Base-by-base conservation (phyloP, 2,113 vertebrate species). In the Catharus minimus region DNA sequence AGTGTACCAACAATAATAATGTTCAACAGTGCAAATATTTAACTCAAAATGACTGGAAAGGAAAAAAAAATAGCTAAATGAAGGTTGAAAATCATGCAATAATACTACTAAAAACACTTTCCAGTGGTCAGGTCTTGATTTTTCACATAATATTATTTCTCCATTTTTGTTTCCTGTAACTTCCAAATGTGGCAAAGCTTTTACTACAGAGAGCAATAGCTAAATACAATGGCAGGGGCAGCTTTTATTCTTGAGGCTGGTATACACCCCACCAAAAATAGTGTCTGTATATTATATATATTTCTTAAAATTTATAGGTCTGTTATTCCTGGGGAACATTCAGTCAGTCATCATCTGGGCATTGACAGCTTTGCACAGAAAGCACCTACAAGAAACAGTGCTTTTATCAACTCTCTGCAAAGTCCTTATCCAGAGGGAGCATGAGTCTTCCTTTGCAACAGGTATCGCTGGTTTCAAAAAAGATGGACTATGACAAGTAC, bases 21-120 rank as follows among this genome's bases (percentile, higher is more conserved):
- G 10, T 86, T 88, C 68, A 86, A 78, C 57, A 75, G 53, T 43
- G 27, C 76, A 90, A 88, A 49, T 92, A 91, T 86, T 93, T 74
- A 92, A 68, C 15, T 68, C 53, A 52, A 66, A 91, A 64, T 60
- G 6, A 80, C 5, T 90, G 68, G 49, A 88, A 92, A 85, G 23
- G 27, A 23, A 79, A 83, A 33, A 33, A 56, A 90, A 94, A 67
- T 43, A 85, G 33, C 24, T 49, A 88, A 83, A 68, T 46, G 55
- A 58, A 94, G 64, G 56, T 56, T 83, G 52, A 91, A 91, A 93
- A 90, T 72, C 19, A 53, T 28, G 71, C 39, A 52, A 20, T 39
- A 87, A 66, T 66, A 46, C 18, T 50, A 79, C 50, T 49, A 65
- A 86, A 92, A 72, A 8, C 72, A 86, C 10, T 30, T 86, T 67